Conservation (phyloP, 2,797 vertebrate species). For the Falco cherrug region DNA sequence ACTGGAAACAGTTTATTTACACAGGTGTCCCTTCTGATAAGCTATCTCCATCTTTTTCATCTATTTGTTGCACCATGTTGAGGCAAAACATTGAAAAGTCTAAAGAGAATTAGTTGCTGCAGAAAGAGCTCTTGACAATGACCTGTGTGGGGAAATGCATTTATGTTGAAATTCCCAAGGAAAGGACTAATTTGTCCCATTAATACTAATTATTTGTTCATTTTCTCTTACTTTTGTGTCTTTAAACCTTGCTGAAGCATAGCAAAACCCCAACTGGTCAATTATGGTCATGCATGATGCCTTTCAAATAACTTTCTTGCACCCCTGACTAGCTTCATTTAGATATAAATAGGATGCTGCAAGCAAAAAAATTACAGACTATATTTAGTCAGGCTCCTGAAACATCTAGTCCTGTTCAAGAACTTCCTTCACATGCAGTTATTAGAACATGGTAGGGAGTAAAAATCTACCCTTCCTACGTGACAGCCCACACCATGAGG, state of each 20-base stretch:
- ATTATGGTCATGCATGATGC: neutral
- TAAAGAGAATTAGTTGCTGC: neutral
- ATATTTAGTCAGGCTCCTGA: neutral
- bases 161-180: neutral
- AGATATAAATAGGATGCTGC: neutral
- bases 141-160: neutral
- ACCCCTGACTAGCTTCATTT: neutral
- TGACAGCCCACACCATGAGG: neutral
- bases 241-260: neutral
- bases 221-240: neutral
- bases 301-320: neutral
- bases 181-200: neutral
- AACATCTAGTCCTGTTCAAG: neutral
- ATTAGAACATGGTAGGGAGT: neutral
- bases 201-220: neutral
- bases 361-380: neutral
- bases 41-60: neutral
- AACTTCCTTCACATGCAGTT: neutral
- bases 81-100: neutral
- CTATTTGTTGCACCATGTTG: neutral
- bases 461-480: neutral
- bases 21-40: neutral
- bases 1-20: neutral
- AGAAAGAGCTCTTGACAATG: neutral
- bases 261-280: neutral